Base-by-base conservation (phyloP, 2,113 vertebrate genomes). In the Calidris pygmaea region DNA sequence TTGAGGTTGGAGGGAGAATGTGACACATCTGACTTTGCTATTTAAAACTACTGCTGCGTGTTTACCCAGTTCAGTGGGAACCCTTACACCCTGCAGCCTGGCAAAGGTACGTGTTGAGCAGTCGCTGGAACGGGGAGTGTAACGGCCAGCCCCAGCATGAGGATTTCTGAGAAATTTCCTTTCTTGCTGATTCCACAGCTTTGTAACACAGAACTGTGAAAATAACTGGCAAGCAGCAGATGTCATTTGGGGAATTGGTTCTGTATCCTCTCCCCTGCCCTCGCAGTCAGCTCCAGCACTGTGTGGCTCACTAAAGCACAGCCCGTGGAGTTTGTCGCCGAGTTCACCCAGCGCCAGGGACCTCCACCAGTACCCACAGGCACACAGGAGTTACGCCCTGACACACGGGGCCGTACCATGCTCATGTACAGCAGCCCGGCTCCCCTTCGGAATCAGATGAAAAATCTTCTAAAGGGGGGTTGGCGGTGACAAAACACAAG, bases 331-430 rank as follows among this genome's bases (percentile, higher is more conserved):
- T 24, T 50, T 37, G 15, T 58, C 6, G 1, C 32, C 47, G 37
- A 24, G 9, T 37, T 58, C 58, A 10, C 50, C 24, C 7, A 27
- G 53, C 2, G 19, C 45, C 59, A 3, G 20, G 8, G 66, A 20
- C 3, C 67, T 35, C 27, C 47, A 14, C 12, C 1, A 19, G 35
- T 35, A 32, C 35, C 32, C 37, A 3, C 6, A 1, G 0, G 37
- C 39, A 4, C 9, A 13, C 32, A 4, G 12, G 19, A 22, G 34
- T 34, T 13, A 29, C 0, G 0, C 32, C 26, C 56, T 6, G 41
- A 15, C 5, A 14, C 35, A 4, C 13, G 3, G 3, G 15, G 3
- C 12, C 0, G 0, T 20, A 4, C 26, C 35, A 58, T 32, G 3
- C 18, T 41, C 3, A 1, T 14, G 12, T 41, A 8, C 58, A 9